Conservation (phyloP, 2,113 vertebrate genomes). For the Dicaeum eximium region DNA sequence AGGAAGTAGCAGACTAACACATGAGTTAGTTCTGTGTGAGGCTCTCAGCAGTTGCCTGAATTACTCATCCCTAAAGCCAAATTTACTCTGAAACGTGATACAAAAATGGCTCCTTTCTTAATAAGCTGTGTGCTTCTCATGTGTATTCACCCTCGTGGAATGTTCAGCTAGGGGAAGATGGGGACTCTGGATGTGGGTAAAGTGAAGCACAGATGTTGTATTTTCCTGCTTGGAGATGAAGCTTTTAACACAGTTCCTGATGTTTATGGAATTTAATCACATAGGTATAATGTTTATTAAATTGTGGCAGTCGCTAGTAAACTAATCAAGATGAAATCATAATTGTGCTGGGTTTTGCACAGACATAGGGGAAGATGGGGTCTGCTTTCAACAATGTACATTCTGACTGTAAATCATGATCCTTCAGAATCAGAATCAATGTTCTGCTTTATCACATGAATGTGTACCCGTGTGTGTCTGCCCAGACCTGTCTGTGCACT, state of each 20-base stretch:
- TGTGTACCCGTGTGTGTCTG: neutral
- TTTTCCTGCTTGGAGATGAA: neutral
- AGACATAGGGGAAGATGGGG: neutral
- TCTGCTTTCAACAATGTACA: neutral
- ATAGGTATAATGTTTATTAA: neutral
- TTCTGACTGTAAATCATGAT: neutral
- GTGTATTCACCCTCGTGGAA: neutral
- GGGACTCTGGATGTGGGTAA: neutral
- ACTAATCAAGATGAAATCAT: neutral
- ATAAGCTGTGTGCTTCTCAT: constrained; percentile 3
- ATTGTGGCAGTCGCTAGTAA: neutral
- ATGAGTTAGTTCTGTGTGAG: constrained; percentile 34
- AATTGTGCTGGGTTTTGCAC: neutral
- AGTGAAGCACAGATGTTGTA: neutral
- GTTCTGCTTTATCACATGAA: neutral
- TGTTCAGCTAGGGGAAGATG: neutral
- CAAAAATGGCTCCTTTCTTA: constrained; percentile 49
- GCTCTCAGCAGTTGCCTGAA: constrained; percentile 48
- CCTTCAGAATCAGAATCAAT: neutral
- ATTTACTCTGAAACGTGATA: constrained; percentile 57
- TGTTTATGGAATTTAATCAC: neutral
- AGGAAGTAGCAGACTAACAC: constrained; percentile 61
- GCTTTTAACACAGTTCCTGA: neutral
- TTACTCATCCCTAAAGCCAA: constrained; percentile 57
- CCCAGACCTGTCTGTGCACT: neutral